phyloP scores from a whole-genome alignment of 2,113 vertebrate genomes.

The Uria lomvia region DNA sequence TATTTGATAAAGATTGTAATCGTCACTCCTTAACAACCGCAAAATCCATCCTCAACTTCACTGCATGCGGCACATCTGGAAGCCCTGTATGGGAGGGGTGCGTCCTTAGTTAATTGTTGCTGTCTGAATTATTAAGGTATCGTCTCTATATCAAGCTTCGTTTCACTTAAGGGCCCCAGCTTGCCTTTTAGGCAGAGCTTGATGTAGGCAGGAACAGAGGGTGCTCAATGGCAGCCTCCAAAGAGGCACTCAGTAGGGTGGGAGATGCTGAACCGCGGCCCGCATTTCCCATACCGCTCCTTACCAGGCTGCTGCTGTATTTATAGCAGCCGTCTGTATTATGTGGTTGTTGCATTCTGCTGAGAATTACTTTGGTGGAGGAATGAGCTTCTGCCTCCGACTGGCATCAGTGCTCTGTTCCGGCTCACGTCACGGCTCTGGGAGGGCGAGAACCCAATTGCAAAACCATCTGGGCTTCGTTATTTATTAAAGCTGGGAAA shows the following conservation, averaged over 20 bases:
- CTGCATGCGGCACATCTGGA: not conserved
- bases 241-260: accelerated
- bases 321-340: not conserved
- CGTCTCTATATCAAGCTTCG: accelerated
- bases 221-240: not conserved
- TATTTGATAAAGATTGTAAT: not conserved
- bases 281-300: accelerated
- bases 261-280: not conserved
- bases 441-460: not conserved
- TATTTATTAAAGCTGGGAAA: slow-evolving; percentile 54
- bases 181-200: not conserved
- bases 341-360: not conserved
- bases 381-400: not conserved
- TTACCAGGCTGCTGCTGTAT: not conserved
- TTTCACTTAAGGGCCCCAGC: not conserved
- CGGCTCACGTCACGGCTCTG: not conserved
- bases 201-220: not conserved
- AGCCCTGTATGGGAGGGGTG: not conserved
- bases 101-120: not conserved
- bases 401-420: slow-evolving; percentile 3
- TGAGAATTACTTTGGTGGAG: not conserved
- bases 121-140: not conserved
- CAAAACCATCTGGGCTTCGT: not conserved
- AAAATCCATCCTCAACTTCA: not conserved
- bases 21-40: not conserved